phyloP scores from a whole-genome alignment of 1,140 invertebrate species.

The Antheraea mylitta region DNA sequence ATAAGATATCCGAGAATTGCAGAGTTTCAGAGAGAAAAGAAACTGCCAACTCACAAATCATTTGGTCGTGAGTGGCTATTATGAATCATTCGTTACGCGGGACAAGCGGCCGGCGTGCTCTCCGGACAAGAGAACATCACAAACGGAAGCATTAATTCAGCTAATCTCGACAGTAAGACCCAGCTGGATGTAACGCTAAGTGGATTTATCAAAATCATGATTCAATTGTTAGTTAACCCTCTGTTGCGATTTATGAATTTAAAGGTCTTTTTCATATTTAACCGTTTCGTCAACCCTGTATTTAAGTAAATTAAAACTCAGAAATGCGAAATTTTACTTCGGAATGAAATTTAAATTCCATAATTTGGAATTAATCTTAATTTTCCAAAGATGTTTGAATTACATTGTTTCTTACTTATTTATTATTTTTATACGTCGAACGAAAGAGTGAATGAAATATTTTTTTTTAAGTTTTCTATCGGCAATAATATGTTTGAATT shows the following conservation, averaged over 20 bases:
- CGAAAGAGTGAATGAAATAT: too few relatives aligned
- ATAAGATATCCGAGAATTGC: neutral
- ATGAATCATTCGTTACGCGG: neutral
- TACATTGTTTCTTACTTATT: too few relatives aligned
- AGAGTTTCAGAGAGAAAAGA: neutral
- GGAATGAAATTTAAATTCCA: too few relatives aligned
- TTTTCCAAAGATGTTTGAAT: too few relatives aligned
- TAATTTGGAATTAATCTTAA: too few relatives aligned
- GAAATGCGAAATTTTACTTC: too few relatives aligned
- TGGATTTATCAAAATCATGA: neutral
- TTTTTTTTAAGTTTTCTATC: too few relatives aligned
- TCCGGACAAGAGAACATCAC: neutral
- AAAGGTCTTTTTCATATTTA: too few relatives aligned
- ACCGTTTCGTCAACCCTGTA: too few relatives aligned
- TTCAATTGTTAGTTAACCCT: neutral
- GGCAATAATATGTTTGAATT: too few relatives aligned
- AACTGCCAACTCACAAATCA: conserved; percentile 2
- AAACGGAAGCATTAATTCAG: neutral
- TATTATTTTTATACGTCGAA: too few relatives aligned
- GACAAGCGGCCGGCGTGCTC: neutral
- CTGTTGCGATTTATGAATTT: neutral
- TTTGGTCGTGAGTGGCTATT: conserved; percentile 1
- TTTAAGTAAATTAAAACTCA: too few relatives aligned
- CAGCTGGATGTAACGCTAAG: neutral
- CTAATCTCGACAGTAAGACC: conserved; percentile 1